These are phyloP conservation scores for Mythimna lalbum DNA, from an alignment of 2,888 invertebrate genomes.

Conservation along the genomic window DNA sequence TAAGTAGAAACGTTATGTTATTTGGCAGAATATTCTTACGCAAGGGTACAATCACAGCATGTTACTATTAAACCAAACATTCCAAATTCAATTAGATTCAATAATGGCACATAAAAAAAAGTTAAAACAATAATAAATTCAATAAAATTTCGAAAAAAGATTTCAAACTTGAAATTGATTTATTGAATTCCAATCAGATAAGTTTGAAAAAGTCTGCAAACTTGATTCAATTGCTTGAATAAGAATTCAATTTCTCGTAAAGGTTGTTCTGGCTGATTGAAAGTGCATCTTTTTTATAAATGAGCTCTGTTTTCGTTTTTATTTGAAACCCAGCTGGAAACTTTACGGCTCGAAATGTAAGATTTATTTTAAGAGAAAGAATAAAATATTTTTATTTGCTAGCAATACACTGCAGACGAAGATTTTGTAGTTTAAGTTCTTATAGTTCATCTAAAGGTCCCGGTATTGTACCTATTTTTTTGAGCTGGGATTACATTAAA, in stretches of 20 bases:
- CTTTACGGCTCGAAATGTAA: not conserved
- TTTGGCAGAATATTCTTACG: too few relatives aligned
- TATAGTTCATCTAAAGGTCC: too few relatives aligned
- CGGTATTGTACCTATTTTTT: too few relatives aligned
- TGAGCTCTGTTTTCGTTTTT: slow-evolving; percentile 8
- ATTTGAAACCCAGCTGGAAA: not conserved
- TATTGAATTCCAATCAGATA: slow-evolving; percentile 24
- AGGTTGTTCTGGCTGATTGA: slow-evolving; percentile 18
- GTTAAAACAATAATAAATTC: not conserved
- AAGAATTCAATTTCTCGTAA: slow-evolving; percentile 39
- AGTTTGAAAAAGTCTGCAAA: slow-evolving; percentile 37
- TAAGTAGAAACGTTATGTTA: too few relatives aligned
- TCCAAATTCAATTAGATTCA: not conserved
- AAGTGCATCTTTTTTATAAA: slow-evolving; percentile 31
- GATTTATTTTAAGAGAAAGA: not conserved
- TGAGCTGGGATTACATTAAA: too few relatives aligned
- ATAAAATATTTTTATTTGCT: too few relatives aligned
- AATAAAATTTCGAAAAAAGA: not conserved
- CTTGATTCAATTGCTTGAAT: slow-evolving; percentile 40
- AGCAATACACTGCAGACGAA: too few relatives aligned
- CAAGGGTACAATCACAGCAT: too few relatives aligned
- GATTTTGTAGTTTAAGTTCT: too few relatives aligned
- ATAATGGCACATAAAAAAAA: not conserved
- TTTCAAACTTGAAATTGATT: slow-evolving; percentile 26
- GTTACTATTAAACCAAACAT: too few relatives aligned